Evolutionary conservation across 2,888 invertebrate genomes (phyloP), one percentile per base, ranked within the genome.

Genomic region (Acrobasis suavella): DNA sequence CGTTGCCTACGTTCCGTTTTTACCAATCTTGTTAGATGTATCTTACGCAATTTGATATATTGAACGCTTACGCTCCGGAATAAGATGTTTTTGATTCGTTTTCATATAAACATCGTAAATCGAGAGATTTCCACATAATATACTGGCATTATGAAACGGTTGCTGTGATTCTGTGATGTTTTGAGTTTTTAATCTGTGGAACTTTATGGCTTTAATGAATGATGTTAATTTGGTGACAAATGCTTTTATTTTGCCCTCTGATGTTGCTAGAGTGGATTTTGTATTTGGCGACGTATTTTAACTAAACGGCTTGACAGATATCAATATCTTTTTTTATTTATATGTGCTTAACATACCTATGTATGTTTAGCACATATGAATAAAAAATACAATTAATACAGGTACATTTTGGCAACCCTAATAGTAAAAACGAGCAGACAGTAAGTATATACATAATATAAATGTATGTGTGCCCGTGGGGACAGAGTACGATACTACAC

Each of bases 1-100:
- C 42, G 12, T 39, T 10, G 8, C 39, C 3, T 14, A 12, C 46
- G 46, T 46, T 14, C 46, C 6, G 12, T 10, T 14, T 14, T 46
- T 10, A 46, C 46, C n/a, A 46, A 46, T 46, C 46, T 46, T n/a
- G 46, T 46, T 46, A 14, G 46, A 46, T 46, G n/a, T 14, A 52
- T 52, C 52, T 68, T 68, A 64, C 68, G 66, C 64, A 68, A 68
- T 68, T 62, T 65, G 60, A 65, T 65, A 60, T 62, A 66, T 58
- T 55, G 62, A 65, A 58, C 60, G 62, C 58, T 32, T 32, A n/a
- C 32, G 22, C 32, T 14, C 32, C n/a, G 5, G 52, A 52, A 52
- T 52, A 52, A 52, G n/a, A 52, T 14, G 39, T 16, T 55, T 62
- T 55, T 64, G 61, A 64, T 63, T 64, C 63, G 59, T 42, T 50